A percentile compares a stretch with the other conserved stretches of the same genome.
phyloP scores from a whole-genome alignment of 2,797 vertebrate genomes.

The Rhinatrema bivittatum region DNA sequence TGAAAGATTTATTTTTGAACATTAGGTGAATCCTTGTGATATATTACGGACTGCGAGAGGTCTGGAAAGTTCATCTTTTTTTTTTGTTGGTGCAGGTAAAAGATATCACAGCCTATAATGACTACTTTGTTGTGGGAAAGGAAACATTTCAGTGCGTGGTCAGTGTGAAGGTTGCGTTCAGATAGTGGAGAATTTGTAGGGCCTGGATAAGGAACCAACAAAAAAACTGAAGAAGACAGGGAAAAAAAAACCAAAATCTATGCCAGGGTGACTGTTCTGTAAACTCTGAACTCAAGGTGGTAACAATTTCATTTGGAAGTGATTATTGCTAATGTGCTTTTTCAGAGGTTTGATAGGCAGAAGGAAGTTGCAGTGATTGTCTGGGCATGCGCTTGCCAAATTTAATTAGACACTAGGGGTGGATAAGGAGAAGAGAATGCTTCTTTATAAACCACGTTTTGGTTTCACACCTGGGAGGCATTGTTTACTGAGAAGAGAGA shows the following conservation, averaged over 20 bases:
- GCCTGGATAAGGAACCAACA: not conserved
- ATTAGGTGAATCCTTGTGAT: too few species aligned
- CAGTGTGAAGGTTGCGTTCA: too few species aligned
- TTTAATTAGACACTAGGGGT: constrained; percentile 35
- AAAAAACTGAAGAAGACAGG: not conserved
- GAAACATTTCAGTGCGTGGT: too few species aligned
- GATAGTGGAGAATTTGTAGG: constrained; percentile 1
- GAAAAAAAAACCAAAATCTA: not conserved
- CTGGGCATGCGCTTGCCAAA: constrained; percentile 39
- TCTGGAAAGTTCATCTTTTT: too few species aligned
- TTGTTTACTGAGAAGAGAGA: constrained; percentile 22
- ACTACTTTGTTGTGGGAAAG: too few species aligned
- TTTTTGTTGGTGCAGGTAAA: too few species aligned
- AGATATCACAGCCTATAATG: too few species aligned
- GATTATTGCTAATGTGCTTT: constrained; percentile 23
- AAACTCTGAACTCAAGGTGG: constrained; percentile 31
- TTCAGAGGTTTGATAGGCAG: constrained; percentile 19
- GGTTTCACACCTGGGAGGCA: constrained; percentile 38
- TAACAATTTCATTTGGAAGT: constrained; percentile 37
- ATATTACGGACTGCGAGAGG: too few species aligned
- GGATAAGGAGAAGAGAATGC: constrained; percentile 17
- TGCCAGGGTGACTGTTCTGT: too few species aligned
- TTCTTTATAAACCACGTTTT: not conserved
- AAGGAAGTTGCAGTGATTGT: constrained; percentile 29
- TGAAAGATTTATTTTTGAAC: too few species aligned